Conservation (phyloP, 2,797 vertebrate species). For the Hippocampus kuda region DNA sequence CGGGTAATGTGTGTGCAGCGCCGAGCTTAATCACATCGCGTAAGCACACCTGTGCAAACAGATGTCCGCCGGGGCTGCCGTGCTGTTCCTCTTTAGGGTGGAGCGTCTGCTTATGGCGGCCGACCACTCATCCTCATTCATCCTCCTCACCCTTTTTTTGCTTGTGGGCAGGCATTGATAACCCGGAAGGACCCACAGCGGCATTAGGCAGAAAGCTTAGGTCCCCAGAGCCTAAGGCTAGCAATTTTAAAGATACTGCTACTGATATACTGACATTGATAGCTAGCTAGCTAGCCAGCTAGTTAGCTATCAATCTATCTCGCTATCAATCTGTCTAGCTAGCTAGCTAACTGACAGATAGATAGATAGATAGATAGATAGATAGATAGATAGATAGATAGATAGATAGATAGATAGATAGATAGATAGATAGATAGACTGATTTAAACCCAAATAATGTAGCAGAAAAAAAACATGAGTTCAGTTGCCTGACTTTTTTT, state of each 20-base stretch:
- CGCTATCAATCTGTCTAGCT: not conserved
- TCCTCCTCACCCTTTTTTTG: conserved; percentile 3
- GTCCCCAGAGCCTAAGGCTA: conserved; percentile 13
- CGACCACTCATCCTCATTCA: conserved; percentile 13
- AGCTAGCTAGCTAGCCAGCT: not conserved
- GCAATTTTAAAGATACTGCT: too few relatives aligned
- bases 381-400: not conserved
- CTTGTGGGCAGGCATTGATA: conserved; percentile 21
- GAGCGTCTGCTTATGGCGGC: conserved; percentile 38
- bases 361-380: not conserved
- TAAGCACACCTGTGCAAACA: conserved; percentile 73
- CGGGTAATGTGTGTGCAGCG: conserved; percentile 25
- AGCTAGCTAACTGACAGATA: not conserved
- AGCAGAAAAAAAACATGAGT: too few relatives aligned
- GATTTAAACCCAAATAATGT: too few relatives aligned
- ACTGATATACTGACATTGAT: too few relatives aligned
- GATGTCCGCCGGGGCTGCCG: conserved; percentile 63
- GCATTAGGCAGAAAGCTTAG: conserved; percentile 39
- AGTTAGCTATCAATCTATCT: not conserved
- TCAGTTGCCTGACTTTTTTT: too few relatives aligned
- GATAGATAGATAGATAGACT: too few relatives aligned
- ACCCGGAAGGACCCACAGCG: conserved; percentile 35
- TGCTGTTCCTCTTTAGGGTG: conserved; percentile 61
- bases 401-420: too few relatives aligned
- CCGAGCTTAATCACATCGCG: conserved; percentile 68